Evolutionary conservation across 2,797 vertebrate species (phyloP), one percentile per base, ranked within the genome.

Genomic region (Acestrorhynchus altus): DNA sequence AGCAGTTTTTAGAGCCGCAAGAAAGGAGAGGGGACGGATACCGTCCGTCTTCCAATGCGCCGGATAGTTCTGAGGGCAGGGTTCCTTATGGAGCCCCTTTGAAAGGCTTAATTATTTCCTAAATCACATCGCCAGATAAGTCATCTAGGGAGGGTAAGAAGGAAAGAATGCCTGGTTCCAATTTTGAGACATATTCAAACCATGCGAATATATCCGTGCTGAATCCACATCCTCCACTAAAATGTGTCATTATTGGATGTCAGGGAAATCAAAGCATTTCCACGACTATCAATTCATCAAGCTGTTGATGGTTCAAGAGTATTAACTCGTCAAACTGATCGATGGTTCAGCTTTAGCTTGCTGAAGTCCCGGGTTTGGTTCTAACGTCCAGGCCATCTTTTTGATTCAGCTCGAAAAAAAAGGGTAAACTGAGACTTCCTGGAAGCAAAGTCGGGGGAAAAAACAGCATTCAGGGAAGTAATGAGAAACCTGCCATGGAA

Each of bases 361-460:
- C 35, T 42, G 73, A 74, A 61, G 11, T 24, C 84, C 76, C 40
- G 54, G 68, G 68, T 73, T 81, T 85, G 67, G 73, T 59, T 11
- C 78, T 75, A 67, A 77, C 59, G n/a, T 77, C 65, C 51, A 77
- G 20, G 64, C 54, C 82, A 82, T 84, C 78, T 46, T 74, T 77
- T 84, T 88, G 84, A 72, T 86, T 81, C 84, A 82, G 81, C 88
- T 87, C 61, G 61, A 81, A 69, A 47, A 87, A 72, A 66, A 49
- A 49, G 15, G 84, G 86, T 90, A 85, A 90, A 88, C 86, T 88
- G 87, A 90, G 86, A 89, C 86, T 92, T 92, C 86, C 88, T 90
- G 87, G 90, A 91, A 90, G 83, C 77, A 76, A 57, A 74, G 35
- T 69, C 24, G 80, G 83, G 81, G 72, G 80, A 44, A 74, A 57